Evolutionary conservation across 2,888 invertebrate genomes (phyloP), one percentile per base, ranked within the genome.

Genomic region (Synanthedon formicaeformis): DNA sequence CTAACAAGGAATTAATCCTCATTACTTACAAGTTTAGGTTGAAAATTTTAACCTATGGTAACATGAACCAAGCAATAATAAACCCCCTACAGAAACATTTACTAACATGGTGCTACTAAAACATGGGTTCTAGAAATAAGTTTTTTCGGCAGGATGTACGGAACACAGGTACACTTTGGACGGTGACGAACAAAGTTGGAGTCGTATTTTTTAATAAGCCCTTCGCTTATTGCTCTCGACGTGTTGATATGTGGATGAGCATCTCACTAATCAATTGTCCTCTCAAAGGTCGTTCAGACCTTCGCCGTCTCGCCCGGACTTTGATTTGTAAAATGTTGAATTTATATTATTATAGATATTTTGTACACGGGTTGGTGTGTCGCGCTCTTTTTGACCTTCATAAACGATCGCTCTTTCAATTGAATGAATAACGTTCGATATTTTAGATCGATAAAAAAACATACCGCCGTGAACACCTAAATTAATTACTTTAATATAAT

Each of bases 221-320:
- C 60, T 60, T 57, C 60, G 60, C 58, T 62, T 63, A 61, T 63
- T 49, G 60, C 55, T 56, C 56, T 53, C 45, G 61, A 65, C 62
- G 59, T 59, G 61, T 60, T 65, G 67, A 69, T 66, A 63, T 62
- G 63, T 56, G 60, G 57, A 60, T 57, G 63, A 59, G 62, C 66
- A 63, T 58, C 69, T 67, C 69, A 69, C 73, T 69, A 71, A 73
- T 74, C 73, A 72, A 75, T 73, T 72, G 76, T 75, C 70, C 71
- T 70, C 70, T 63, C 60, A 60, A 59, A 68, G 69, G 67, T 67
- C 74, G 64, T 62, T 64, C 61, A 63, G 59, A 64, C 51, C 52
- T 14, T 49, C 49, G 62, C 58, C 14, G 49, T 58, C 50, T 51
- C 51, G 51, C 58, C 60, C 56, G 58, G 62, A 59, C 57, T 60